phyloP scores from a whole-genome alignment of 2,797 vertebrate genomes.

The Cynopterus sphinx region DNA sequence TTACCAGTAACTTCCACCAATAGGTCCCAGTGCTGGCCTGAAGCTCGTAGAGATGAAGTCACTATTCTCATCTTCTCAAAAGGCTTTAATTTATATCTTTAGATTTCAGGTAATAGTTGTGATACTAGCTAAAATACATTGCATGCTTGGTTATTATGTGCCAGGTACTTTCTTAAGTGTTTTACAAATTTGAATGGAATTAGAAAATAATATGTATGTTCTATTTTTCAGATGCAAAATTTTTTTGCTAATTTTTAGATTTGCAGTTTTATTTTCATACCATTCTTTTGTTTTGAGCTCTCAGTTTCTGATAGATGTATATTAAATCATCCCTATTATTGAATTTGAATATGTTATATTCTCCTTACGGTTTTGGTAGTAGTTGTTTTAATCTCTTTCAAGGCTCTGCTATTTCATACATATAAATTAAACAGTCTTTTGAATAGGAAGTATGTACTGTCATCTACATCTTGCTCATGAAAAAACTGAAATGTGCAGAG shows the following conservation, averaged over 20 bases:
- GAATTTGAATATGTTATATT: neutral
- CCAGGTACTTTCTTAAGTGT: neutral
- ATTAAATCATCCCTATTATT: neutral
- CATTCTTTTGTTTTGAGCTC: neutral
- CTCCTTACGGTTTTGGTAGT: neutral
- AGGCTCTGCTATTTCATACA: neutral
- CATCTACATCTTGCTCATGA: too few species aligned
- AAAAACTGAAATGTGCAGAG: too few species aligned
- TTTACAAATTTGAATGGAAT: neutral
- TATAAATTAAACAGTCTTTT: neutral
- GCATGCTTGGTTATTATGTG: neutral
- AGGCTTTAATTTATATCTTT: neutral
- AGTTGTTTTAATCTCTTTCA: neutral
- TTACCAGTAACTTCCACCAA: neutral
- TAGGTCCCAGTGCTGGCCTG: neutral
- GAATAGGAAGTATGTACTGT: neutral
- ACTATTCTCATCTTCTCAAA: neutral
- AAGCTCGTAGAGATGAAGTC: neutral
- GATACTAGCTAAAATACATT: neutral
- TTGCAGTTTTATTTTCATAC: neutral
- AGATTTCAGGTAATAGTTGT: neutral
- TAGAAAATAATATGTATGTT: neutral
- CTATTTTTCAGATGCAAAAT: neutral
- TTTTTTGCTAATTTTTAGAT: neutral
- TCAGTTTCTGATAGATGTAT: neutral